Base-by-base conservation (phyloP, 2,113 vertebrate genomes). In the Ariopsis seemanni region DNA sequence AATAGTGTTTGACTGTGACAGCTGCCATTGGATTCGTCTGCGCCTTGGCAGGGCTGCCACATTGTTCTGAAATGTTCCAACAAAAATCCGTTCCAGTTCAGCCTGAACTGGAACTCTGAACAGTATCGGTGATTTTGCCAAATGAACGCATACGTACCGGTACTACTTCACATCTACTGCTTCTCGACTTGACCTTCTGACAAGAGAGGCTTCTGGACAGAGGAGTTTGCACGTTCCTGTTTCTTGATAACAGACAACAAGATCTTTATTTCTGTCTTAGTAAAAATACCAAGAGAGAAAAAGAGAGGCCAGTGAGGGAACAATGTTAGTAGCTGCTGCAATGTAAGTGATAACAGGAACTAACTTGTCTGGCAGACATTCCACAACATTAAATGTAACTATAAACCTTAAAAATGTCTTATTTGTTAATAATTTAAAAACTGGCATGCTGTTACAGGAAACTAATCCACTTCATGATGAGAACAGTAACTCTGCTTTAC, bases 11-110 rank as follows among this genome's bases (percentile, higher is more conserved):
- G 92, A 90, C 91, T 92, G 83, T 87, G 90, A 94, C 95, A 95
- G 94, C 94, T 94, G 95, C 93, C 58, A 85, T 90, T 90, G 91
- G 91, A 92, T 86, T 74, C 17, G 20, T 82, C 25, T 18, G 71
- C 25, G 15, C 25, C 63, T 53, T 50, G 82, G n/a, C 55, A 63
- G 58, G 30, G 63, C 14, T 69, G 48, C 25, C 82, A 83, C 42
- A 15, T 30, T 69, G 9, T 52, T 30, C 62, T 69, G 58, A 90
- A 90, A 93, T 60, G 22, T 92, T 86, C 86, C 88, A 42, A 82
- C 10, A 20, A 34, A 34, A 81, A 58, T 81, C 78, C 1, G 5
- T 62, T 60, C 55, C 79, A 81, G 57, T 34, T 60, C 6, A 22
- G 57, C 4, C 18, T 81, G 18, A 81, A 60, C 7, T 30, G 14